These are phyloP conservation scores for Invenusta paracnida DNA, from an alignment of 2,888 invertebrate genomes.

Conservation along the genomic window DNA sequence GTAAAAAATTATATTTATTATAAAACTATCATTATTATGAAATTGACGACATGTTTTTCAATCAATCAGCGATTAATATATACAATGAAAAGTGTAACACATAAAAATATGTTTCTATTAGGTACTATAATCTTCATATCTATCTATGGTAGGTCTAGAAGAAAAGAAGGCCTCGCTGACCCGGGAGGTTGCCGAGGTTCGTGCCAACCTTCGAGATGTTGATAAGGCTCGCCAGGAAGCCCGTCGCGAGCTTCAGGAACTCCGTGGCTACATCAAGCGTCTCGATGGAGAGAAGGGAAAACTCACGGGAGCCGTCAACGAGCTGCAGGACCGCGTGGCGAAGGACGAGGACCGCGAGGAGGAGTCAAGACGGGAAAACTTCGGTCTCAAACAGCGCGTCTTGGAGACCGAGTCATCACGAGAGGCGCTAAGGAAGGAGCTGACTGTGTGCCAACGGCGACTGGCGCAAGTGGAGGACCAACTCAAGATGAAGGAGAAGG, in stretches of 20 bases:
- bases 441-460: slow-evolving; percentile 73
- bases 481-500: slow-evolving; percentile 69
- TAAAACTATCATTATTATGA: too few species aligned
- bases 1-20: too few species aligned
- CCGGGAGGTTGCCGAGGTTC: slow-evolving; percentile 71
- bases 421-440: slow-evolving; percentile 75
- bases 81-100: too few species aligned
- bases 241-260: slow-evolving; percentile 68
- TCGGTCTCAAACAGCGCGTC: slow-evolving; percentile 64
- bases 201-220: slow-evolving; percentile 69
- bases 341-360: slow-evolving; percentile 61
- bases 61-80: too few species aligned
- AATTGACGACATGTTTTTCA: too few species aligned
- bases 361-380: slow-evolving; percentile 57
- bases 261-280: slow-evolving; percentile 58
- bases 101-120: too few species aligned
- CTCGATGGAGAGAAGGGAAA: slow-evolving; percentile 59
- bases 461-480: slow-evolving; percentile 75
- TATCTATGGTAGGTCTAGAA: slow-evolving; percentile 64
- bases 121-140: too few species aligned
- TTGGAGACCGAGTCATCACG: slow-evolving; percentile 77
- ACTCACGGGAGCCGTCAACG: slow-evolving; percentile 58
- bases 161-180: slow-evolving; percentile 74
- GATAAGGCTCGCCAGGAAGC: slow-evolving; percentile 71
- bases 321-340: slow-evolving; percentile 57